Percentiles rank a stretch among this genome's conserved stretches.
These are phyloP conservation scores for Papilio polytes DNA, from an alignment of 1,140 invertebrate genomes.

Conservation along the genomic window DNA sequence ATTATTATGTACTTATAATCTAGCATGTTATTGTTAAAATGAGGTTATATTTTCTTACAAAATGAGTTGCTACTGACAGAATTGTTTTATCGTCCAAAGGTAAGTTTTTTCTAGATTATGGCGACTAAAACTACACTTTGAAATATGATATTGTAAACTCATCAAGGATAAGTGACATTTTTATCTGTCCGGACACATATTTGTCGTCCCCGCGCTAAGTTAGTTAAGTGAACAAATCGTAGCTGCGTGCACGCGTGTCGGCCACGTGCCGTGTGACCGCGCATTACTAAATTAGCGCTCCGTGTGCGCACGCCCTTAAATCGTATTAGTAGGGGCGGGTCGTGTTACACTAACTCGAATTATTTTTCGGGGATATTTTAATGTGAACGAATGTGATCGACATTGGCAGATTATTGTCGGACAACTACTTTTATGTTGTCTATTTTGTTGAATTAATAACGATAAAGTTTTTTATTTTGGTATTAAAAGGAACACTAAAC, in stretches of 20 bases:
- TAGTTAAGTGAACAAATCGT: conserved; percentile 79
- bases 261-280: conserved; percentile 65
- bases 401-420: conserved; percentile 6
- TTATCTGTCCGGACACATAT: conserved; percentile 50
- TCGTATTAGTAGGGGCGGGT: conserved; percentile 62
- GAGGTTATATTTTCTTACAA: too few species aligned
- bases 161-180: conserved; percentile 48
- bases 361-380: conserved; percentile 41
- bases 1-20: too few species aligned
- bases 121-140: conserved; percentile 1
- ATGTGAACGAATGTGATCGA: conserved; percentile 26
- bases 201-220: conserved; percentile 59
- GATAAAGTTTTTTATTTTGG: not conserved
- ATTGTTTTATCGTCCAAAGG: not conserved
- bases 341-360: conserved; percentile 52
- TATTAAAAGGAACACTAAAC: too few species aligned
- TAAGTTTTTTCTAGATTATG: not conserved
- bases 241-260: conserved; percentile 63
- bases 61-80: not conserved
- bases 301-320: conserved; percentile 71
- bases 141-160: conserved; percentile 23
- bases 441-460: not conserved
- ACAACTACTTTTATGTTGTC: not conserved
- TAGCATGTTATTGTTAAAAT: too few species aligned
- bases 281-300: conserved; percentile 80